Conservation (phyloP, 2,888 invertebrate genomes). For the Monopis laevigella region DNA sequence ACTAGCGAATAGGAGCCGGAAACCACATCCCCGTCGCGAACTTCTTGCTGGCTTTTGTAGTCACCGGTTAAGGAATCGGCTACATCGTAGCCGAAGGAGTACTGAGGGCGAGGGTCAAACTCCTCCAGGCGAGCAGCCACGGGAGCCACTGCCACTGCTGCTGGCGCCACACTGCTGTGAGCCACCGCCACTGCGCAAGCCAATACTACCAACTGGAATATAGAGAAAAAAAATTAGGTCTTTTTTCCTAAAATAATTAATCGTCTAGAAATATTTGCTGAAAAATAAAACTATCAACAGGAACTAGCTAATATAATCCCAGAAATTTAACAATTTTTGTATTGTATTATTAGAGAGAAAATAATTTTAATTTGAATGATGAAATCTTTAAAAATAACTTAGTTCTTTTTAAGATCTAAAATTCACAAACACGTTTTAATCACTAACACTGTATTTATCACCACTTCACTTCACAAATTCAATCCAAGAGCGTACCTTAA, state of each 20-base stretch:
- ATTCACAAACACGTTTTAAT: slow-evolving; percentile 19
- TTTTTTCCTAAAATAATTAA: no score
- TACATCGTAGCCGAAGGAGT: slow-evolving; percentile 51
- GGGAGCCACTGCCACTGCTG: slow-evolving; percentile 28
- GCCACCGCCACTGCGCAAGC: slow-evolving; percentile 45
- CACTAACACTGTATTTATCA: slow-evolving; percentile 19
- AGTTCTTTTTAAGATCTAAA: no score
- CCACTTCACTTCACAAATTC: slow-evolving; percentile 22
- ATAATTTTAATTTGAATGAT: no score
- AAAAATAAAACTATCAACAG: no score
- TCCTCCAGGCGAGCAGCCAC: slow-evolving; percentile 36
- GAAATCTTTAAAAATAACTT: no score
- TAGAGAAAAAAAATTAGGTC: no score
- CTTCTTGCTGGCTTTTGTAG: slow-evolving; percentile 51
- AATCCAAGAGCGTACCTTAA: slow-evolving; percentile 52
- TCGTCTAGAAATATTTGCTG: no score
- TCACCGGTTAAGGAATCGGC: slow-evolving; percentile 48
- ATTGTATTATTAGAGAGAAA: no score
- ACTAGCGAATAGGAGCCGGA: slow-evolving; percentile 46
- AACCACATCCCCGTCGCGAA: slow-evolving; percentile 61
- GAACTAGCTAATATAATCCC: no score
- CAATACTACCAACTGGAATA: slow-evolving; percentile 47
- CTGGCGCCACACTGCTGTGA: slow-evolving; percentile 42
- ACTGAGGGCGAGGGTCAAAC: slow-evolving; percentile 67
- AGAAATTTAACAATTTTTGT: no score